phyloP scores from a whole-genome alignment of 2,888 invertebrate genomes.

The Tolmerus cingulatus region DNA sequence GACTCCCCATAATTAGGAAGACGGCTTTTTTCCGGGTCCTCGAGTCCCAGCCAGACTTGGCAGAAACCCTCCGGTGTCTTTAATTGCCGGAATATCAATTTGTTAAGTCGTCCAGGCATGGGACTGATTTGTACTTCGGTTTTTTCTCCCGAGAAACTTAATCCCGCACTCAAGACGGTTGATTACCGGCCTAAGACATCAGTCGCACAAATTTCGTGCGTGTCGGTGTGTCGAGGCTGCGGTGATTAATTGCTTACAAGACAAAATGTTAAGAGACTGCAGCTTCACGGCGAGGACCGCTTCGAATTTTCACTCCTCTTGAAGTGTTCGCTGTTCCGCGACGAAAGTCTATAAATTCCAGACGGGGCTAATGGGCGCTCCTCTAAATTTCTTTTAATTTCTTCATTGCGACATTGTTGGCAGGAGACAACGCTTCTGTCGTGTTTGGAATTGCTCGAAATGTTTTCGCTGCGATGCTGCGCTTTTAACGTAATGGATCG shows the following conservation, averaged over 20 bases:
- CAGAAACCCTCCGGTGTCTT: neutral
- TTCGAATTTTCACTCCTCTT: neutral
- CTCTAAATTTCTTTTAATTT: slow-evolving; percentile 6
- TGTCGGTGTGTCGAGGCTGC: neutral
- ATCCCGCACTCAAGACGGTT: neutral
- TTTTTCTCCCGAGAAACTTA: neutral
- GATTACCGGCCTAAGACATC: neutral
- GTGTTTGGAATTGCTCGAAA: neutral
- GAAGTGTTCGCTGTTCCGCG: neutral
- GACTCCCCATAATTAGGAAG: slow-evolving; percentile 15
- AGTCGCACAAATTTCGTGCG: slow-evolving; percentile 23
- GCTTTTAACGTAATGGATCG: neutral
- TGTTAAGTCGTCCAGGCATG: neutral
- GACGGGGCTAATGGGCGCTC: neutral
- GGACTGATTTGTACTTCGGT: neutral
- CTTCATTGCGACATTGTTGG: neutral
- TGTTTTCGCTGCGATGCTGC: neutral
- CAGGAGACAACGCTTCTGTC: neutral
- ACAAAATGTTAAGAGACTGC: neutral
- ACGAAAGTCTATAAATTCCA: slow-evolving; percentile 19
- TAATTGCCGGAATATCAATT: slow-evolving; percentile 25
- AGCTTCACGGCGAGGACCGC: neutral
- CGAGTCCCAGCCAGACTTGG: neutral
- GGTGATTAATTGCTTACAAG: slow-evolving; percentile 28
- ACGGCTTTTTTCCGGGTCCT: neutral